These are phyloP conservation scores for Opisthograptis luteolata DNA, from an alignment of 2,888 invertebrate genomes.

Conservation along the genomic window DNA sequence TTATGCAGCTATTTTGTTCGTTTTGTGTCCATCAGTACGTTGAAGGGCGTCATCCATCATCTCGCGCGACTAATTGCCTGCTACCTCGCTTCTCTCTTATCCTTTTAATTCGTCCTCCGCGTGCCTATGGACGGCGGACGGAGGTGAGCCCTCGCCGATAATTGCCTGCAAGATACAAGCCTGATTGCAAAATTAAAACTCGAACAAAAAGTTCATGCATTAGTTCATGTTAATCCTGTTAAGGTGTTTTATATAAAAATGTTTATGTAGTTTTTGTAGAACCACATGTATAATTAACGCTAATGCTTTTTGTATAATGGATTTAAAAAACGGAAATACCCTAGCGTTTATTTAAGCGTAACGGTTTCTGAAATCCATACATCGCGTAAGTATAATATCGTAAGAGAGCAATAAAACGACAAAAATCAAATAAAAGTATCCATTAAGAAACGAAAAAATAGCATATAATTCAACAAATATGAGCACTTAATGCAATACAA, in stretches of 20 bases:
- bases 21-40: conserved; percentile 77
- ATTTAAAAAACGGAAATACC: not conserved
- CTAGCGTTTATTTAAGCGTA: conserved; percentile 2
- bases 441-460: conserved; percentile 32
- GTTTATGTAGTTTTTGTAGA: conserved; percentile 29
- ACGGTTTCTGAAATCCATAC: conserved; percentile 10
- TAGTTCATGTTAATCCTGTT: conserved; percentile 52
- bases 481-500: conserved; percentile 56
- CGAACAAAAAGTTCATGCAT: conserved; percentile 57
- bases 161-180: conserved; percentile 68
- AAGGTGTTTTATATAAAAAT: conserved; percentile 45
- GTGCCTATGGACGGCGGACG: conserved; percentile 56
- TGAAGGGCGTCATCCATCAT: conserved; percentile 79
- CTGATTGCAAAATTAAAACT: conserved; percentile 66
- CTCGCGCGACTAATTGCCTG: conserved; percentile 78
- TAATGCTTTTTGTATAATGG: conserved; percentile 7
- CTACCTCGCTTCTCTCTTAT: conserved; percentile 80
- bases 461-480: conserved; percentile 48
- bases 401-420: conserved; percentile 22
- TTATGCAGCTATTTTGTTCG: conserved; percentile 63
- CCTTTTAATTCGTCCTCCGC: conserved; percentile 77
- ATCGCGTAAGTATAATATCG: conserved; percentile 9
- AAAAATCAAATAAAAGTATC: conserved; percentile 31
- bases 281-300: conserved; percentile 24
- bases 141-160: conserved; percentile 64